Percentiles rank a stretch among this genome's conserved stretches.
phyloP scores from a whole-genome alignment of 1,140 invertebrate genomes.

The Choristoneura fumiferana region DNA sequence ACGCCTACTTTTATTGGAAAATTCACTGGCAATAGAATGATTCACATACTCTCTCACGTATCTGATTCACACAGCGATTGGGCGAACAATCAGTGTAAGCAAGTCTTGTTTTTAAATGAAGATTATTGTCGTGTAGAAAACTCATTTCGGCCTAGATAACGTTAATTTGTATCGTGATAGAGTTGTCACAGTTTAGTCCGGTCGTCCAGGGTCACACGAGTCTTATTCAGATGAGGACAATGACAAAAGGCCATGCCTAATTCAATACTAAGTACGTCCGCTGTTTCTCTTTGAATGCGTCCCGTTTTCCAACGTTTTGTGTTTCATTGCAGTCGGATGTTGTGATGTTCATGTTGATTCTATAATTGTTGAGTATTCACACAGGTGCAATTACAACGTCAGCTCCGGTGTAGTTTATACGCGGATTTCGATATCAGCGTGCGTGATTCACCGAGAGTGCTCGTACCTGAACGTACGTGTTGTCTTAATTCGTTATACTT shows the following conservation, averaged over 20 bases:
- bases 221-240: not conserved
- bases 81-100: not conserved
- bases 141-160: not conserved
- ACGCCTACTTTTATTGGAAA: not conserved
- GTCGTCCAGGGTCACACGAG: not conserved
- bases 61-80: not conserved
- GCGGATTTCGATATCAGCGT: not conserved
- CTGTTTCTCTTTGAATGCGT: not conserved
- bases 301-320: conserved; percentile 4
- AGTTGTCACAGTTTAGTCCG: not conserved
- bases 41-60: conserved; percentile 6
- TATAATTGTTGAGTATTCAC: conserved; percentile 14
- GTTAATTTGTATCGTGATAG: conserved; percentile 1
- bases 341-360: conserved; percentile 7
- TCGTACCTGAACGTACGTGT: not conserved
- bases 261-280: not conserved
- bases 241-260: not conserved
- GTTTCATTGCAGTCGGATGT: conserved; percentile 5
- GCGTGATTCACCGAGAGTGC: no score
- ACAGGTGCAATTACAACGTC: not conserved
- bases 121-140: not conserved
- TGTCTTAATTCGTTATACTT: no score
- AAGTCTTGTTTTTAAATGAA: conserved; percentile 3
- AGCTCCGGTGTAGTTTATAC: not conserved
- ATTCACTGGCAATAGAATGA: not conserved